Base-by-base conservation (phyloP, 2,888 invertebrate species). In the Dicyrtoma fusca region DNA sequence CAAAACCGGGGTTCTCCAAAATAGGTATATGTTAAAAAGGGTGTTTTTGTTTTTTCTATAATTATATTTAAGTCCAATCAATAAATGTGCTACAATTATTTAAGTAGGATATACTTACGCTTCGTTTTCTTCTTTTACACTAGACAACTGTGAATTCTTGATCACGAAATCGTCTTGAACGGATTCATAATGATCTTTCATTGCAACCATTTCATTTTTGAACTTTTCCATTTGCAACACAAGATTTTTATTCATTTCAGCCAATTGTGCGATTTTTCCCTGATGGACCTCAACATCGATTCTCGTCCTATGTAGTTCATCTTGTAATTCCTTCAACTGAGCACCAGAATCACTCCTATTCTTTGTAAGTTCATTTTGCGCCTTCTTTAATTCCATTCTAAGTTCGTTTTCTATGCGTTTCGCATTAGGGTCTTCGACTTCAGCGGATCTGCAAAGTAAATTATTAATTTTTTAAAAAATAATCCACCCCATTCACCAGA, bases 161-260 rank as follows among this genome's bases (percentile, higher is more conserved):
- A 92, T 88, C 0, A 93, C 91, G 79, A 92, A 92, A 81, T 94
- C 93, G 82, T 94, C 93, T 82, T 92, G 91, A 47, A 95, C 84
- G 74, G 90, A 87, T 83, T 93, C 94, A 84, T 92, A 93, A 83
- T 92, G 92, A 19, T 88, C 87, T 42, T 91, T 92, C 69, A 95
- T 77, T 5, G 74, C 57, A 10, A 51, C 57, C 61, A 79, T 62
- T 14, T 77, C 79, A 17, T 57, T 69, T 47, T 78, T 79, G 23
- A 79, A 72, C 14, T 74, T 74, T 57, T 74, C 75, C 61, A 79
- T 73, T 72, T 80, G 78, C 19, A 70, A 69, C 42, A 79, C 44
- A 3, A 79, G 69, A 42, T 72, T 72, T 64, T 78, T 77, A 57
- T 79, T 80, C 17, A 79, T 75, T 61, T 79, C 80, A 21, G 74